Evolutionary conservation across 2,113 vertebrate genomes (phyloP), one percentile per base, ranked within the genome.

Genomic region (Oophaga pumilio): DNA sequence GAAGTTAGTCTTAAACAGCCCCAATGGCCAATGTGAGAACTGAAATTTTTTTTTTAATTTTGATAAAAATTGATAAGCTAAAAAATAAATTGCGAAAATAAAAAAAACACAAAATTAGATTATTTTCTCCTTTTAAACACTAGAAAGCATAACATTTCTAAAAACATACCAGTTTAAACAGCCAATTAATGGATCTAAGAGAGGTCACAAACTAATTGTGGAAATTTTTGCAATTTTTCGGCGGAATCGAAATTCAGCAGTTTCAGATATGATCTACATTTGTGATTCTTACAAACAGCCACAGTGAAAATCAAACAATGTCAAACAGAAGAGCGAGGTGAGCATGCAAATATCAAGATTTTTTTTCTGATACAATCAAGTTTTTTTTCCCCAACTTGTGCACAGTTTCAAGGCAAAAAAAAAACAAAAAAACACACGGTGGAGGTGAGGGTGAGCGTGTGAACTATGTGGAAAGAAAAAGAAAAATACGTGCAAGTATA

Each of bases 401-500:
- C 92, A 92, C 90, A 94, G 90, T 92, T 43, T 94, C 94, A 95
- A 95, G 94, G 94, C 92, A 94, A 93, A 94, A 93, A 93, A 94
- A 93, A 15, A 80, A 80, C 26, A 76, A 82, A 64, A 2, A 50
- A 82, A 87, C 90, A 93, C 93, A 88, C 92, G 89, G 92, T 94
- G 93, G 88, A 93, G 90, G 92, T 94, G 93, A 93, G 93, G 92
- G 92, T 66, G 90, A 93, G 93, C 90, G 91, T 94, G 93, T 91
- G 90, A 90, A 93, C 90, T 91, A 93, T 89, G 91, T 93, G 94
- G 93, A 52, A 76, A 68, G 52, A 28, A 85, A 81, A 84, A 85
- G 87, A 89, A 95, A 94, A 96, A 96, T 93, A 93, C 96, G 96
- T 98, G 97, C 97, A 97, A 96, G 93, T 98, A 95, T 99, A 99